Evolutionary conservation across 2,797 vertebrate genomes (phyloP).

Genomic region (Gallinago stenura): DNA sequence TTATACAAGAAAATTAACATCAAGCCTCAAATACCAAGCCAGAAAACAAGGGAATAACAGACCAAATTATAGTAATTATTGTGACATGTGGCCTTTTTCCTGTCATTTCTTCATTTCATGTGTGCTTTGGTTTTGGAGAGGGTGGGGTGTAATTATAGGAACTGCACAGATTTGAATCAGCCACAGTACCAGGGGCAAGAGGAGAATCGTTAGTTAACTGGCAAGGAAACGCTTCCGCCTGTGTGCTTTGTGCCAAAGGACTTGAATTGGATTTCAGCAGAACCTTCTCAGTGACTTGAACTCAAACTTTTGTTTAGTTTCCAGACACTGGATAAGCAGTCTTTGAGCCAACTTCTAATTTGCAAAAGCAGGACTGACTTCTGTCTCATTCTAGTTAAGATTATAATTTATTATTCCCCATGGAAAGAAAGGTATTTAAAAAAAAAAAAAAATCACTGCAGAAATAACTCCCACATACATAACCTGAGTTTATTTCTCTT

Average conservation of each 20-base stretch:
- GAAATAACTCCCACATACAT: background rate
- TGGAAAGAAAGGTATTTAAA: background rate
- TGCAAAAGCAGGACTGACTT: background rate
- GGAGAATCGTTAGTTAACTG: background rate
- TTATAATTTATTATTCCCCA: background rate
- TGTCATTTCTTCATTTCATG: background rate
- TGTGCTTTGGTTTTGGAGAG: background rate
- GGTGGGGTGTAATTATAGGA: background rate
- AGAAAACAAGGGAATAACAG: conserved; percentile 30
- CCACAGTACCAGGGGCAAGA: background rate
- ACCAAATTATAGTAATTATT: background rate
- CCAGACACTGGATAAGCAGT: background rate
- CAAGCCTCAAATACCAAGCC: background rate
- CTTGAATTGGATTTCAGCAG: background rate
- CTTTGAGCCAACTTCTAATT: background rate
- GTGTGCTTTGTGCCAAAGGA: background rate
- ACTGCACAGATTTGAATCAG: background rate
- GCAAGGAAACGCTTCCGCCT: background rate
- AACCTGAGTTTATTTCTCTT: background rate
- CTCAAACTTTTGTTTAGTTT: background rate
- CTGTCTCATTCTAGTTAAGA: background rate
- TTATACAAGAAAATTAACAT: conserved; percentile 27
- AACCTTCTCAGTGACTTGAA: background rate
- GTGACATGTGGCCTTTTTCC: background rate
- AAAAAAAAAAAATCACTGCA: background rate